phyloP scores from a whole-genome alignment of 1,140 invertebrate genomes.

The Eupristina koningsbergeri region DNA sequence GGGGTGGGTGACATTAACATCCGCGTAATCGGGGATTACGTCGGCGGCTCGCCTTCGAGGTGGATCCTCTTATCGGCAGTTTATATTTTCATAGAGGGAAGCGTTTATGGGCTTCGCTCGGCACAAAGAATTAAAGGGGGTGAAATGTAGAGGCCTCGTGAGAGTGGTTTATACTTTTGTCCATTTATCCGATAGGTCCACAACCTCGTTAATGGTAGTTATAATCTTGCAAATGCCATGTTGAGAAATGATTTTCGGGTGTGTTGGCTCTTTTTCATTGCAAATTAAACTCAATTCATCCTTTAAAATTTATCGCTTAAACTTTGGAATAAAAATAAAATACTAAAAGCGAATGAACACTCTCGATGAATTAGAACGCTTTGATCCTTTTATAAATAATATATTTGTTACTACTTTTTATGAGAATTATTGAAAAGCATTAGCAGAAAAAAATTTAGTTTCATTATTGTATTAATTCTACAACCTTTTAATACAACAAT shows the following conservation, averaged over 20 bases:
- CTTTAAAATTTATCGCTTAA: neutral
- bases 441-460: too few species aligned
- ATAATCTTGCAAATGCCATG: neutral
- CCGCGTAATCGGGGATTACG: constrained; percentile 48
- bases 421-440: too few species aligned
- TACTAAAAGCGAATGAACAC: too few species aligned
- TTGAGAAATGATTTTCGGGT: constrained; percentile 18
- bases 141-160: constrained; percentile 4
- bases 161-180: neutral
- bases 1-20: constrained; percentile 17
- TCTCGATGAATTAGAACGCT: neutral
- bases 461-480: too few species aligned
- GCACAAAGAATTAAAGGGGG: neutral
- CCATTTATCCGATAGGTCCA: too few species aligned
- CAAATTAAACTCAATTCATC: neutral
- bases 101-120: neutral
- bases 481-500: too few species aligned
- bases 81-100: constrained; percentile 37
- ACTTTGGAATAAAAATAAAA: neutral
- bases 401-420: neutral
- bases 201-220: neutral
- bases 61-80: constrained; percentile 19
- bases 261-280: neutral
- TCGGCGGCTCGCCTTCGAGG: neutral
- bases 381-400: neutral